Conservation (phyloP, 2,113 vertebrate genomes). For the Catharus fuscescens region DNA sequence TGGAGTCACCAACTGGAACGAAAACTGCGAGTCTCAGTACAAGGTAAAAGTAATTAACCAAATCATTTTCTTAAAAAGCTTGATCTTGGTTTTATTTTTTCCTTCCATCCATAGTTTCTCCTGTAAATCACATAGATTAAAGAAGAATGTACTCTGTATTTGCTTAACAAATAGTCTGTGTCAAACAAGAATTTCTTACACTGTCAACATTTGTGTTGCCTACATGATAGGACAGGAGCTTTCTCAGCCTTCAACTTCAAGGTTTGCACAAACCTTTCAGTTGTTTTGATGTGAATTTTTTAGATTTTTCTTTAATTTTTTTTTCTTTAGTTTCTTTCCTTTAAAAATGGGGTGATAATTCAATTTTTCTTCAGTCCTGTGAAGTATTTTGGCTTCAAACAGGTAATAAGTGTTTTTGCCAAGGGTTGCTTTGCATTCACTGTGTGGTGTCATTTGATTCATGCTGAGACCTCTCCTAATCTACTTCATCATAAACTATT, state of each 20-base stretch:
- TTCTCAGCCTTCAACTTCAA: not conserved
- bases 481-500: not conserved
- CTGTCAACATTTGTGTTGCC: not conserved
- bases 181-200: not conserved
- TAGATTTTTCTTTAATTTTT: not conserved
- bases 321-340: not conserved
- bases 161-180: not conserved
- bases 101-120: not conserved
- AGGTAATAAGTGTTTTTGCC: not conserved
- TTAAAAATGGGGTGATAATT: not conserved
- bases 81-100: not conserved
- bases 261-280: not conserved
- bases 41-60: conserved; percentile 81
- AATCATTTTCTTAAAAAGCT: not conserved
- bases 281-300: not conserved
- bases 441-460: not conserved
- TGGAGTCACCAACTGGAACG: conserved; percentile 84
- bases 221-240: not conserved
- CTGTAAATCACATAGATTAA: not conserved
- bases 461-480: not conserved
- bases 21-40: conserved; percentile 83
- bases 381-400: not conserved
- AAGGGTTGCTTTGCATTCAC: not conserved
- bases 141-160: not conserved
- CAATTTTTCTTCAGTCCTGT: not conserved